A percentile compares a stretch with the other conserved stretches of the same genome.
phyloP scores from a whole-genome alignment of 2,888 invertebrate species.

The Napeogenes sylphis region DNA sequence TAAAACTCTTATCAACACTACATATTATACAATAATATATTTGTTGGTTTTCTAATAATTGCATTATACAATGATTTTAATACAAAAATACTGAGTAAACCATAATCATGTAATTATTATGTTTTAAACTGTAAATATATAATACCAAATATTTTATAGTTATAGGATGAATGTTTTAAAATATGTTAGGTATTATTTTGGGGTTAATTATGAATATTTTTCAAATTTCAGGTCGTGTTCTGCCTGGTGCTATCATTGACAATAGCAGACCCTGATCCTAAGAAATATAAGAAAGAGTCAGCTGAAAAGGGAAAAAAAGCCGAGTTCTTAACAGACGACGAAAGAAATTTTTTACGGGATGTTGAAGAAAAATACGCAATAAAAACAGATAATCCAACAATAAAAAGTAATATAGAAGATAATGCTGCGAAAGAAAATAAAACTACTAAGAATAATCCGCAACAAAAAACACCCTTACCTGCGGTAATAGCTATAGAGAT shows the following conservation, averaged over 20 bases:
- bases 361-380: slow-evolving; percentile 71
- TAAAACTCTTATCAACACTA: too few species aligned
- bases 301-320: slow-evolving; percentile 50
- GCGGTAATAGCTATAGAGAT: slow-evolving; percentile 81
- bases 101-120: too few species aligned
- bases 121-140: too few species aligned
- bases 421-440: slow-evolving; percentile 26
- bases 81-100: too few species aligned
- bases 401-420: slow-evolving; percentile 41
- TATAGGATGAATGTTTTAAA: too few species aligned
- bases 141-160: too few species aligned
- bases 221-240: slow-evolving; percentile 59
- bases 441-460: slow-evolving; percentile 24
- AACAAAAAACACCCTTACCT: slow-evolving; percentile 54
- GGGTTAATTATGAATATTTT: background rate
- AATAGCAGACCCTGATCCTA: slow-evolving; percentile 63
- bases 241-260: slow-evolving; percentile 45
- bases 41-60: too few species aligned
- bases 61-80: too few species aligned
- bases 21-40: too few species aligned
- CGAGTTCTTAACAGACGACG: slow-evolving; percentile 55
- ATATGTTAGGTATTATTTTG: background rate
- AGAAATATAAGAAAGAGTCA: slow-evolving; percentile 58
- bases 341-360: slow-evolving; percentile 66
- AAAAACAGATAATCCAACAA: slow-evolving; percentile 46